Conservation (phyloP, 2,888 invertebrate genomes). For the Agrotis segetum region DNA sequence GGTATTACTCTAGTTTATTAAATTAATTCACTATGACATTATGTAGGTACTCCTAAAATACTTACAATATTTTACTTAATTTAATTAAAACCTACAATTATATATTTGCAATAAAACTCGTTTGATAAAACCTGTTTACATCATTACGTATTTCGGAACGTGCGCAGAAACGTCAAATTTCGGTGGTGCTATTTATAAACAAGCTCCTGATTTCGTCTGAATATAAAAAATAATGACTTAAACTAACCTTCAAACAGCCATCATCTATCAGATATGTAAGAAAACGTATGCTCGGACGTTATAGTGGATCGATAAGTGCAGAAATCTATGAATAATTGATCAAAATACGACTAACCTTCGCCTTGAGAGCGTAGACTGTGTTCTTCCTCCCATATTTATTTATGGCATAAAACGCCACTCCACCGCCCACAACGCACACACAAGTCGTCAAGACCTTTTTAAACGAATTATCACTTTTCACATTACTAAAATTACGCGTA, state of each 20-base stretch:
- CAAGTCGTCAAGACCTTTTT: conserved; percentile 81
- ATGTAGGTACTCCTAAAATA: background rate
- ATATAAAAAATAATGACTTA: conserved; percentile 69
- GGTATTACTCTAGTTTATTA: too few species aligned
- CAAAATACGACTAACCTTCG: conserved; percentile 81
- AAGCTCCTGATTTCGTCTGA: conserved; percentile 70
- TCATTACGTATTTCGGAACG: conserved; percentile 64
- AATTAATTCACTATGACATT: conserved; percentile 1
- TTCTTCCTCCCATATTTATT: conserved; percentile 80
- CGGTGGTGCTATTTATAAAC: conserved; percentile 79
- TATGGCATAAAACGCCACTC: conserved; percentile 81
- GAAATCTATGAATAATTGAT: conserved; percentile 43
- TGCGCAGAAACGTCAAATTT: conserved; percentile 71
- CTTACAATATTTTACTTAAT: too few species aligned
- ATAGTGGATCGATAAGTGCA: conserved; percentile 24
- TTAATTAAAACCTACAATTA: background rate
- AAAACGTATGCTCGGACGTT: background rate
- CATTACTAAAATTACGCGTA: conserved; percentile 79
- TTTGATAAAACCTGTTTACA: conserved; percentile 6
- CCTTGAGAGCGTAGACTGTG: conserved; percentile 87
- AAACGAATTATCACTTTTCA: conserved; percentile 76
- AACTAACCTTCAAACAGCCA: conserved; percentile 40
- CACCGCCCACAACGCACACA: conserved; percentile 85
- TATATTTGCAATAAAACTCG: conserved; percentile 16
- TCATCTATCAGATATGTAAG: background rate